Evolutionary conservation across 2,797 vertebrate genomes (phyloP).

Genomic region (Pseudocheirus occidentalis): DNA sequence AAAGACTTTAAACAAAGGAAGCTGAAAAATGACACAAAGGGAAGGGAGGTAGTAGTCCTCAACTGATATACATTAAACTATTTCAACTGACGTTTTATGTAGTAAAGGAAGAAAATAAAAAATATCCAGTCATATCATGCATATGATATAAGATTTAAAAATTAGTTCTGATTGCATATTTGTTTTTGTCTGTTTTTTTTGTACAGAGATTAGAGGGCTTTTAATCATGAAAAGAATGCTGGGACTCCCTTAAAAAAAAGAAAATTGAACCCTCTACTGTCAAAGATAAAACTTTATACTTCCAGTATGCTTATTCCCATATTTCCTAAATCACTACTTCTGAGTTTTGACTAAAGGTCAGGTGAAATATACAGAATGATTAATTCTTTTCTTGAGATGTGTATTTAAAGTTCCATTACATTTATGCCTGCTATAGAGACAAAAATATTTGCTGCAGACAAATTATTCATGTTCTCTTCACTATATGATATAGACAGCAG

Average conservation of each 20-base stretch:
- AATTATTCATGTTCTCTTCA: background rate
- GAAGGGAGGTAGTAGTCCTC: constrained; percentile 37
- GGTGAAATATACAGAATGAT: background rate
- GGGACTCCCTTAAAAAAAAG: constrained; percentile 25
- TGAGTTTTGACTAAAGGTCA: background rate
- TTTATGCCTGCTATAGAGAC: background rate
- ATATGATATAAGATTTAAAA: constrained; percentile 44
- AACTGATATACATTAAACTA: constrained; percentile 46
- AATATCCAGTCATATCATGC: background rate
- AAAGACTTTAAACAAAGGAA: constrained; percentile 64
- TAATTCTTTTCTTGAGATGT: background rate
- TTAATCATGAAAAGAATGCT: constrained; percentile 20
- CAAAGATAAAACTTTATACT: constrained; percentile 37
- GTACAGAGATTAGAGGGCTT: constrained; percentile 42
- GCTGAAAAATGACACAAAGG: constrained; percentile 50
- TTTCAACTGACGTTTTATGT: constrained; percentile 42
- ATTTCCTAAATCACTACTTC: background rate
- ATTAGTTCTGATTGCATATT: constrained; percentile 14
- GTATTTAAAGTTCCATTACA: background rate
- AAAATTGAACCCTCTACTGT: constrained; percentile 39
- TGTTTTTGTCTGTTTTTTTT: constrained; percentile 8
- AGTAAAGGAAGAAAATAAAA: constrained; percentile 32
- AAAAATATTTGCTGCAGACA: constrained; percentile 12
- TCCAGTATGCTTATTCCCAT: background rate
- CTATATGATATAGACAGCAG: background rate